Evolutionary conservation across 1,140 invertebrate genomes (phyloP), one percentile per base, ranked within the genome.

Genomic region (Pemphigus obesinymphae): DNA sequence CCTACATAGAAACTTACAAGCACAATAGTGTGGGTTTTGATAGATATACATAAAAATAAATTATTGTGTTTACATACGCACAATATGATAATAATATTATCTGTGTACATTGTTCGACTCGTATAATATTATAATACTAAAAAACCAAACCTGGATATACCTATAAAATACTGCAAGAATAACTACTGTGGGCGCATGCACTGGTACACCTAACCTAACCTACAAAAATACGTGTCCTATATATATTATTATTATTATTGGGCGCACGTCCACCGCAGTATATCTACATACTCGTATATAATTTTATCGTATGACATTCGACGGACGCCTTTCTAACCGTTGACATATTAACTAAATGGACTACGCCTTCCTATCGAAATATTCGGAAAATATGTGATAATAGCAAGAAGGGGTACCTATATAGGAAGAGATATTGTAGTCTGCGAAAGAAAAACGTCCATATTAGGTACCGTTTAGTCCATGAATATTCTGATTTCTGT

Each of bases 111-210:
- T 68, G 63, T 68, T 68, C 63, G n/a, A 63, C 61, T 29, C 11
- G 29, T 15, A 29, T 31, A 29, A n/a, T n/a, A n/a, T n/a, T 13
- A 11, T 13, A 5, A 45, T 45, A 11, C 10, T 7, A 63, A 63
- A 20, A 63, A 29, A 63, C 61, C 61, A 17, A 63, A 63, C 7
- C 61, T 29, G 61, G 31, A 11, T 29, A 34, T 63, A 34, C 61
- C 61, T n/a, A n/a, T n/a, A n/a, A n/a, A n/a, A n/a, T n/a, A n/a
- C n/a, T n/a, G n/a, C n/a, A n/a, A n/a, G 31, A 63, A 63, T 34
- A 34, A 63, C 61, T 63, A 63, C 61, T 63, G 61, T 63, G 61
- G 61, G 61, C 61, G 61, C 61, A n/a, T 45, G 43, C 43, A 34
- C 61, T 13, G 29, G 61, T n/a, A n/a, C n/a, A n/a, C n/a, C n/a